Evolutionary conservation across 53 echinoderm and acorn worm genomes (phyloP).

Genomic region (Henricia sp.): DNA sequence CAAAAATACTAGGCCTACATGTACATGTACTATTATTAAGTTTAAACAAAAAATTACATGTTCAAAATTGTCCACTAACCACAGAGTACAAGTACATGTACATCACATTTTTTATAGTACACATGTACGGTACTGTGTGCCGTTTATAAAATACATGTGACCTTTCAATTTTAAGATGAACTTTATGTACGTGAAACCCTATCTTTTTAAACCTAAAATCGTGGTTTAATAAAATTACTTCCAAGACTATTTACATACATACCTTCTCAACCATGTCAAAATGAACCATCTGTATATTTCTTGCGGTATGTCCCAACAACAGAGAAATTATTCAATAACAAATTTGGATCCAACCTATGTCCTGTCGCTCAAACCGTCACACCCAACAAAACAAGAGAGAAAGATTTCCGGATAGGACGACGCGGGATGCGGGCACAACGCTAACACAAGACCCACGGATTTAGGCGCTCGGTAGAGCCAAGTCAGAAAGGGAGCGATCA

Average conservation of each 20-base stretch:
- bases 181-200: neutral
- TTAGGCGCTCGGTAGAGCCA: neutral
- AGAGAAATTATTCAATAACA: neutral
- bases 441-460: neutral
- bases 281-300: slow-evolving; percentile 9
- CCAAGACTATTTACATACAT: neutral
- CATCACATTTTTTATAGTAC: no score
- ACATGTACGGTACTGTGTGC: no score
- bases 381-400: slow-evolving; percentile 24
- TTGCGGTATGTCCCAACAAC: neutral
- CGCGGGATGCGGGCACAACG: neutral
- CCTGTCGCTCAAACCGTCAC: slow-evolving; percentile 32
- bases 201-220: neutral
- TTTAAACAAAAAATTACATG: no score
- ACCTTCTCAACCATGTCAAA: slow-evolving; percentile 59
- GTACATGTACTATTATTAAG: no score
- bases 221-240: neutral
- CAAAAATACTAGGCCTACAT: no score
- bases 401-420: neutral
- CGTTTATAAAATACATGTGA: neutral
- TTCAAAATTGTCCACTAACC: no score
- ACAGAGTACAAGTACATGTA: no score
- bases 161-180: neutral
- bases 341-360: slow-evolving; percentile 2
- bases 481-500: neutral